phyloP scores from a whole-genome alignment of 1,140 invertebrate genomes.

The Lucilia sericata region DNA sequence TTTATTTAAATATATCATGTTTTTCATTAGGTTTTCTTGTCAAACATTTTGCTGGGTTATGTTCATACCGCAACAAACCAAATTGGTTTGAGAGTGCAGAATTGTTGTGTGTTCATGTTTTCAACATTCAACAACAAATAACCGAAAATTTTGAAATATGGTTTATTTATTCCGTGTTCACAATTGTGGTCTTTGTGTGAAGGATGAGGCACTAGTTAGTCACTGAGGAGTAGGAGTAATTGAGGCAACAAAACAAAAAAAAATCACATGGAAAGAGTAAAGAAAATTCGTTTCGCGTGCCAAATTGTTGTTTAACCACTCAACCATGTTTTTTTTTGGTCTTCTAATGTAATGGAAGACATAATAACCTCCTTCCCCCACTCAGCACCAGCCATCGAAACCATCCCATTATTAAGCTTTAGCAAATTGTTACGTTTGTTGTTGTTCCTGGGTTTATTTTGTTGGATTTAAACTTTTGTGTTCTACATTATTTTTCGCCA shows the following conservation, averaged over 20 bases:
- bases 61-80: too few species aligned
- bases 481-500: neutral
- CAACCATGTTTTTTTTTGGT: neutral
- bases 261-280: neutral
- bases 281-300: constrained; percentile 21
- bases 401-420: too few species aligned
- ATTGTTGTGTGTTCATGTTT: neutral
- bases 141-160: neutral
- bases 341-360: neutral
- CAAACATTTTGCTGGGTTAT: too few species aligned
- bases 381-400: too few species aligned
- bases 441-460: neutral
- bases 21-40: too few species aligned
- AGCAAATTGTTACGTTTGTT: neutral
- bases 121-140: neutral
- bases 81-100: too few species aligned
- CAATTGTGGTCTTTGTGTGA: neutral
- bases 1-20: too few species aligned
- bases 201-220: too few species aligned
- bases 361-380: too few species aligned
- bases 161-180: neutral
- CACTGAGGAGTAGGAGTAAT: neutral
- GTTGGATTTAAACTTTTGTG: neutral
- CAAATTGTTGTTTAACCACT: constrained; percentile 22
- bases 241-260: neutral